Evolutionary conservation across 2,888 invertebrate genomes (phyloP).

Genomic region (Bombyx huttoni): DNA sequence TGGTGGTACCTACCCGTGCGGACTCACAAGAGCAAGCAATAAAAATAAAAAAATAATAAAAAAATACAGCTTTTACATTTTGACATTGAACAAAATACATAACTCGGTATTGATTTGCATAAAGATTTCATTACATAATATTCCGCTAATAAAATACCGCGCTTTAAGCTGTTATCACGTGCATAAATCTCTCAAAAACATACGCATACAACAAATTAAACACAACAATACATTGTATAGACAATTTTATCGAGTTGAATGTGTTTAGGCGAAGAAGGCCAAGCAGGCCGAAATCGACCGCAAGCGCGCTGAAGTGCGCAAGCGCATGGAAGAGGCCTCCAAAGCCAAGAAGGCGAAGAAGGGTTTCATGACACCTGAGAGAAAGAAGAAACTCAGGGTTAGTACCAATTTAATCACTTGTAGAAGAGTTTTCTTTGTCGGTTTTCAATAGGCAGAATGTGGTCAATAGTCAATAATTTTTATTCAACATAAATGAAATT

Average conservation of each 20-base stretch:
- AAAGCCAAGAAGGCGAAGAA: slow-evolving; percentile 99
- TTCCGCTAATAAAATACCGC: too few relatives aligned
- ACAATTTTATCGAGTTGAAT: slow-evolving; percentile 26
- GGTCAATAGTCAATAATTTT: too few relatives aligned
- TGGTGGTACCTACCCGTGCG: too few relatives aligned
- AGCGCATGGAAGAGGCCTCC: slow-evolving; percentile 98
- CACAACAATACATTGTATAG: slow-evolving; percentile 7
- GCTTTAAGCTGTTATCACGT: too few relatives aligned
- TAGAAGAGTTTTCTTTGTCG: not conserved
- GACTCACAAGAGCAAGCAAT: too few relatives aligned
- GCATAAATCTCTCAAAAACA: not conserved
- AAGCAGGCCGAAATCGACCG: slow-evolving; percentile 98
- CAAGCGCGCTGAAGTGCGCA: slow-evolving; percentile 98
- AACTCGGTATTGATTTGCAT: too few relatives aligned
- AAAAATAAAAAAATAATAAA: too few relatives aligned
- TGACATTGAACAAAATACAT: too few relatives aligned
- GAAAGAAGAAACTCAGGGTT: slow-evolving; percentile 99
- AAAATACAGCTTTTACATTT: too few relatives aligned
- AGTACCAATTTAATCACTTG: slow-evolving; percentile 37
- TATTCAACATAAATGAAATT: too few relatives aligned
- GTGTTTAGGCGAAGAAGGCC: slow-evolving; percentile 92
- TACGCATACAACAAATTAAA: not conserved
- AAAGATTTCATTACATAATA: too few relatives aligned
- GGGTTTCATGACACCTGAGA: slow-evolving; percentile 99
- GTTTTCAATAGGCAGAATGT: too few relatives aligned